Evolutionary conservation across 2,113 vertebrate species (phyloP), one percentile per base, ranked within the genome.

Genomic region (Tauraco erythrolophus): DNA sequence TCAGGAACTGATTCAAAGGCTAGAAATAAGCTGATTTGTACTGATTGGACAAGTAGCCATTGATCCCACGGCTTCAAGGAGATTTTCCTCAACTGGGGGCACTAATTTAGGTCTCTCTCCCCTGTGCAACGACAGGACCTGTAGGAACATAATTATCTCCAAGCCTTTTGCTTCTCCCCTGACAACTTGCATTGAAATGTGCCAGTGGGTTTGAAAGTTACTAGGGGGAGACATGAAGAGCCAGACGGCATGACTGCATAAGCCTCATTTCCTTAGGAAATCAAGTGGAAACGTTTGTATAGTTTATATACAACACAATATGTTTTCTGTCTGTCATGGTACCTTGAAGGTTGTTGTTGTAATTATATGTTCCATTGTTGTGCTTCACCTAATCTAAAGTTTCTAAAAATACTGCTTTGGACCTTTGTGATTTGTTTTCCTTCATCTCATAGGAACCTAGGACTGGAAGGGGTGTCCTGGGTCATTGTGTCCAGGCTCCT

Each of bases 381-480:
- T 96, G 91, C 84, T 95, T 93, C 88, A 83, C 93, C 76, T 96
- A 21, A 70, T 92, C 84, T 50, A 30, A 68, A 95, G 86, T 94
- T 97, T 96, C 93, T 89, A 84, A 71, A 97, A 97, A 70, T 93
- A 87, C 92, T 84, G 77, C 62, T 87, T 93, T 94, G 93, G 71
- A 94, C 94, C 83, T 97, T 97, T 95, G 93, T 87, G 85, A 91
- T 79, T 95, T 89, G 61, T 84, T 91, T 91, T 96, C 88, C 68
- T 90, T 78, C 79, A 91, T 97, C 87, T 98, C 87, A 62, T 11
- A 83, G 88, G 91, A 92, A 54, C 43, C 18, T 24, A 51, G 65
- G 48, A 58, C 81, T 75, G 74, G 57, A 94, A 96, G 89, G 87
- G 92, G 60, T 14, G 1, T 89, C 87, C 77, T 84, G 94, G 92